Percentiles rank a stretch among this genome's conserved stretches.
Evolutionary conservation across 2,888 invertebrate species (phyloP).

Genomic region (Phaonia tiefii): DNA sequence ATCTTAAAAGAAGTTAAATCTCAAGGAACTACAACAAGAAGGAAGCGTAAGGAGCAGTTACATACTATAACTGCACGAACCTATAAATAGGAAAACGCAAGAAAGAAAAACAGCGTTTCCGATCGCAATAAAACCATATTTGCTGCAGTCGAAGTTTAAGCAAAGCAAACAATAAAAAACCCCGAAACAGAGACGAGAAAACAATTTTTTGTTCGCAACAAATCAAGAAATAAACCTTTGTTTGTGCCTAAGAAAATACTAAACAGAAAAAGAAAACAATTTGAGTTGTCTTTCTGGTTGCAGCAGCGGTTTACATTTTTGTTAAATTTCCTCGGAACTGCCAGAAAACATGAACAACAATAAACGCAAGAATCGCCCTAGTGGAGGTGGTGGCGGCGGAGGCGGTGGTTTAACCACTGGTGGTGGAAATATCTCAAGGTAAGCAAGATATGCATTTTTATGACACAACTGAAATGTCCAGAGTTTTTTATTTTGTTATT

Average conservation of each 20-base stretch:
- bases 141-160: conserved; percentile 56
- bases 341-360: conserved; percentile 82
- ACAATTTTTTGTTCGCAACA: conserved; percentile 17
- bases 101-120: conserved; percentile 44
- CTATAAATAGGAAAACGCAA: conserved; percentile 44
- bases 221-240: conserved; percentile 44
- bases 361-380: conserved; percentile 92
- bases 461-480: not conserved
- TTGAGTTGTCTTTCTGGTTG: conserved; percentile 52
- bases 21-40: conserved; percentile 12
- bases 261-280: not conserved
- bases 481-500: not conserved
- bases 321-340: not conserved
- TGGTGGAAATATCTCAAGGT: conserved; percentile 69
- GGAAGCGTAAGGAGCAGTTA: conserved; percentile 35
- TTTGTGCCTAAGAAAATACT: conserved; percentile 55
- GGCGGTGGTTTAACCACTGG: conserved; percentile 65
- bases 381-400: conserved; percentile 76
- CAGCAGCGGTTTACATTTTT: conserved; percentile 53
- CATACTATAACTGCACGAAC: conserved; percentile 49
- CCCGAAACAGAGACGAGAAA: conserved; percentile 8
- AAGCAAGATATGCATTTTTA: conserved; percentile 46
- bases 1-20: conserved; percentile 32
- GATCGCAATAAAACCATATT: conserved; percentile 50
- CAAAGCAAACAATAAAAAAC: conserved; percentile 18